Evolutionary conservation across 2,797 vertebrate species (phyloP).

Genomic region (Melanotaenia pygmaea): DNA sequence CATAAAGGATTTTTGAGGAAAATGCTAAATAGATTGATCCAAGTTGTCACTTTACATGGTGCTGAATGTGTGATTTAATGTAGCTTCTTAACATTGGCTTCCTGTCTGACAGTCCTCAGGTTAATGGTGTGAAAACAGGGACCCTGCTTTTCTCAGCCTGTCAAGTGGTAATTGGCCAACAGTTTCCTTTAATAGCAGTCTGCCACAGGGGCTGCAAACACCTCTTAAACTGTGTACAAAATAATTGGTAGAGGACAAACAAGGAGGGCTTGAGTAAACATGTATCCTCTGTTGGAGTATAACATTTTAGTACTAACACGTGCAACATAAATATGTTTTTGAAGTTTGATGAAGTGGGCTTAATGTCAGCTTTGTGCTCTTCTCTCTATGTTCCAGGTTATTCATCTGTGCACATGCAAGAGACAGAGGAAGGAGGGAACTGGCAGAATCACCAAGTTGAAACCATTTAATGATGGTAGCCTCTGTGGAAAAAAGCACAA

Average conservation of each 20-base stretch:
- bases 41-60: conserved; percentile 47
- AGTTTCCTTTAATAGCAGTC: conserved; percentile 77
- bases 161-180: conserved; percentile 83
- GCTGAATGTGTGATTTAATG: conserved; percentile 73
- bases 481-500: conserved; percentile 83
- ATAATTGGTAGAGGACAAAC: conserved; percentile 72
- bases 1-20: conserved; percentile 38
- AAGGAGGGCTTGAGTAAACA: conserved; percentile 44
- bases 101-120: conserved; percentile 73
- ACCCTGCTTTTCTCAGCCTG: conserved; percentile 77
- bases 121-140: conserved; percentile 82
- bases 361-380: conserved; percentile 46
- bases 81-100: conserved; percentile 65
- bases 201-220: conserved; percentile 73
- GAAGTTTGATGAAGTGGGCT: conserved; percentile 9
- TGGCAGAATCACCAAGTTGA: conserved; percentile 75
- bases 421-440: conserved; percentile 61
- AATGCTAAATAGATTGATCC: conserved; percentile 45
- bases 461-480: conserved; percentile 77
- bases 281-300: conserved; percentile 17
- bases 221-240: conserved; percentile 76
- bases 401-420: conserved; percentile 65
- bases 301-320: conserved; percentile 8
- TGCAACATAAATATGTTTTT: conserved; percentile 1
- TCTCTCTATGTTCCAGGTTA: conserved; percentile 74